Evolutionary conservation across 2,113 vertebrate species (phyloP).

Genomic region (Phodopus roborovskii): DNA sequence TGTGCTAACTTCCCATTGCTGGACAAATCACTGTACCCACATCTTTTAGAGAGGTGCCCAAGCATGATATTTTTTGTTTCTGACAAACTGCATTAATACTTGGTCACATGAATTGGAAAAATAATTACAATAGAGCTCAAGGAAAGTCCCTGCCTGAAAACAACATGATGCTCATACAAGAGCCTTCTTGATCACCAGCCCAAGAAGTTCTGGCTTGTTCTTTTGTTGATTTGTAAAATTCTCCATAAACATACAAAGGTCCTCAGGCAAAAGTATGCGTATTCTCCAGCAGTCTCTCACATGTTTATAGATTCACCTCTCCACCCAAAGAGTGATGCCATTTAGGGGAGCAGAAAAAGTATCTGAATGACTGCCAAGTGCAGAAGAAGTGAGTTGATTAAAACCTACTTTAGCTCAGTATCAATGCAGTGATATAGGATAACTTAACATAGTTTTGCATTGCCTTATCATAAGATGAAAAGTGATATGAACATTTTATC

Average conservation of each 20-base stretch:
- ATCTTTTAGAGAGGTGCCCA: neutral
- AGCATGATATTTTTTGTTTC: neutral
- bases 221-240: neutral
- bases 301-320: neutral
- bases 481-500: conserved; percentile 52
- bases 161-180: accelerated
- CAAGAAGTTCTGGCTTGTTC: neutral
- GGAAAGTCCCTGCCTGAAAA: neutral
- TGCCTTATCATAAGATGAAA: conserved; percentile 34
- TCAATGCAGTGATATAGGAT: conserved; percentile 24
- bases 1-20: neutral
- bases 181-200: accelerated
- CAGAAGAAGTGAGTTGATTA: neutral
- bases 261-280: neutral
- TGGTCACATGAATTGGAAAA: neutral
- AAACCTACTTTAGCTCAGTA: neutral
- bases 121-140: neutral
- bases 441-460: conserved; percentile 24
- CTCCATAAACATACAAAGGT: neutral
- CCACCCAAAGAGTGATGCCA: neutral
- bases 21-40: neutral
- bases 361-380: conserved; percentile 9
- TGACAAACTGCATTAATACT: too few relatives aligned
- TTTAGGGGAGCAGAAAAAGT: neutral
- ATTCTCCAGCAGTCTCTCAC: neutral